phyloP scores from a whole-genome alignment of 2,888 invertebrate genomes.

The Pyrocoelia pectoralis region DNA sequence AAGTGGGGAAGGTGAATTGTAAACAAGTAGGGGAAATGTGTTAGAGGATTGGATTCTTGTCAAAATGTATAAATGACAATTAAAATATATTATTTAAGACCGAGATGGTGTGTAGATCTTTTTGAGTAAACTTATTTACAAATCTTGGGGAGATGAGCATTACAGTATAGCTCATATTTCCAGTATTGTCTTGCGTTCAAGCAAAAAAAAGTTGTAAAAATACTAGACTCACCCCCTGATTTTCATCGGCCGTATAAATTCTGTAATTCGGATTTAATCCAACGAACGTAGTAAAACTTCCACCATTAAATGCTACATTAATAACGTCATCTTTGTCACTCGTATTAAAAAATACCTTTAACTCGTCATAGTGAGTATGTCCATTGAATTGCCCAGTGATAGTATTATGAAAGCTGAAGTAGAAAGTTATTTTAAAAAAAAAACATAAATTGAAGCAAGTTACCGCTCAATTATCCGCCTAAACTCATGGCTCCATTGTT shows the following conservation, averaged over 20 bases:
- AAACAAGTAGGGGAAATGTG: too few relatives aligned
- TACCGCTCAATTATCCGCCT: slow-evolving; percentile 54
- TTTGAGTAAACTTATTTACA: too few relatives aligned
- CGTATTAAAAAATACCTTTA: slow-evolving; percentile 73
- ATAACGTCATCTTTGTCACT: slow-evolving; percentile 64
- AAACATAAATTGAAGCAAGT: too few relatives aligned
- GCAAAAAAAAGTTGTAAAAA: too few relatives aligned
- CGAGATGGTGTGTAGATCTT: too few relatives aligned
- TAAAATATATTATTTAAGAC: too few relatives aligned
- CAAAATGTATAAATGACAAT: too few relatives aligned
- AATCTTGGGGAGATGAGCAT: too few relatives aligned
- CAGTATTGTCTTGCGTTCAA: too few relatives aligned
- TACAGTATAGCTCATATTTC: too few relatives aligned
- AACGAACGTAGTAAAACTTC: slow-evolving; percentile 64
- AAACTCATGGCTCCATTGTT: slow-evolving; percentile 75
- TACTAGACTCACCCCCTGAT: background rate
- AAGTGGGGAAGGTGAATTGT: too few relatives aligned
- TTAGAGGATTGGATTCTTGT: too few relatives aligned
- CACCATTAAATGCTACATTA: slow-evolving; percentile 77
- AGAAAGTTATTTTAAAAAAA: background rate
- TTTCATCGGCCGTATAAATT: background rate
- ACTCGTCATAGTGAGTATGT: slow-evolving; percentile 81
- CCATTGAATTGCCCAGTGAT: slow-evolving; percentile 86
- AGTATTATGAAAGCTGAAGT: slow-evolving; percentile 74
- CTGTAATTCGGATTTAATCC: slow-evolving; percentile 66